phyloP scores from a whole-genome alignment of 2,797 vertebrate genomes.

The Echeneis naucrates region DNA sequence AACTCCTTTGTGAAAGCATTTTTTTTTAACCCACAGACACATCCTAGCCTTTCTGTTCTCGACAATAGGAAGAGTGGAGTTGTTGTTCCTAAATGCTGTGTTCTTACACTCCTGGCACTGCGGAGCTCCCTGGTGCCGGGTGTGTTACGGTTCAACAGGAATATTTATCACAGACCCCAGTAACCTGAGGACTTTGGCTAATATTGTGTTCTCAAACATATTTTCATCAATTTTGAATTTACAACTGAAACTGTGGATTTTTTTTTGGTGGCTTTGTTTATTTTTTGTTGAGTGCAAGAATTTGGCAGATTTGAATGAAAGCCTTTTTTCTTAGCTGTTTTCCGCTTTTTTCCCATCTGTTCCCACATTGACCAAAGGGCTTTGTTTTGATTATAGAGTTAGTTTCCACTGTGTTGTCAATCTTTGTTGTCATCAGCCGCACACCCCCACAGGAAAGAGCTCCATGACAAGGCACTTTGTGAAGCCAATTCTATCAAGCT shows the following conservation, averaged over 20 bases:
- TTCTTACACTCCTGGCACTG: slow-evolving; percentile 15
- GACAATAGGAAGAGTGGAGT: slow-evolving; percentile 24
- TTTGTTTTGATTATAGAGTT: slow-evolving; percentile 36
- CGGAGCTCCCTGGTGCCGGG: slow-evolving; percentile 14
- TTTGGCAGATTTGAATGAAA: not conserved
- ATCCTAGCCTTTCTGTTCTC: slow-evolving; percentile 38
- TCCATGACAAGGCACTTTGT: slow-evolving; percentile 79
- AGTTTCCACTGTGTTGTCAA: slow-evolving; percentile 60
- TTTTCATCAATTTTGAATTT: slow-evolving; percentile 11
- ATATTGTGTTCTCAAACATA: not conserved
- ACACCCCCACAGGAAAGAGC: slow-evolving; percentile 73
- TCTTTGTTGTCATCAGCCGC: slow-evolving; percentile 60
- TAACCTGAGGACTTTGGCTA: slow-evolving; percentile 9
- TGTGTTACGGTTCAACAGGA: slow-evolving; percentile 20
- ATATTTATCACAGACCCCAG: slow-evolving; percentile 22
- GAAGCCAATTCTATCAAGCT: slow-evolving; percentile 57
- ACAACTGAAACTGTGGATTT: slow-evolving; percentile 15
- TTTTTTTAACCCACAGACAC: slow-evolving; percentile 17
- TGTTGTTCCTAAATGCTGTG: slow-evolving; percentile 38
- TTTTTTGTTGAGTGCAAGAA: not conserved
- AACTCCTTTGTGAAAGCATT: slow-evolving; percentile 30
- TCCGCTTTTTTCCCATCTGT: not conserved
- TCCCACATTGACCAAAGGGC: slow-evolving; percentile 48
- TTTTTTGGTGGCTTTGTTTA: slow-evolving; percentile 14
- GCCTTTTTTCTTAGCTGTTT: slow-evolving; percentile 3